A percentile compares a stretch with the other conserved stretches of the same genome.
Conservation (phyloP, 1,140 invertebrate species). For the Ridgeia piscesae region DNA sequence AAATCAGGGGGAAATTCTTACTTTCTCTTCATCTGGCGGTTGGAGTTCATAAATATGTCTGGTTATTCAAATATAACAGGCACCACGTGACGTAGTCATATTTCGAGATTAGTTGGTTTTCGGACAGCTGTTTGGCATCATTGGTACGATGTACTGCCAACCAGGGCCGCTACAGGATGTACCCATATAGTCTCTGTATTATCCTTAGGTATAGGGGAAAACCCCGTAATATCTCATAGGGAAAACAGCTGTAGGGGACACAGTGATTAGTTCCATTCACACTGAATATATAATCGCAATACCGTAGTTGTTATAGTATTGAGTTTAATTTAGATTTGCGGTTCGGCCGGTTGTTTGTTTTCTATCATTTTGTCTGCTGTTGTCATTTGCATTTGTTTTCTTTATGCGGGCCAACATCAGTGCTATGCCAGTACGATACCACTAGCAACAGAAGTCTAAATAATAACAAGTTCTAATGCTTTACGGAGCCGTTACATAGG, state of each 20-base stretch:
- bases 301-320: not conserved
- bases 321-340: not conserved
- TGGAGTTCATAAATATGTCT: not conserved
- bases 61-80: not conserved
- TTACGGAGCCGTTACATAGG: not conserved
- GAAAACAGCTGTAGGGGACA: not conserved
- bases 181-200: not conserved
- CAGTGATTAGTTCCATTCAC: not conserved
- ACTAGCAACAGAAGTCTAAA: not conserved
- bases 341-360: not conserved
- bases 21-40: not conserved
- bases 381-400: not conserved
- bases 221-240: not conserved
- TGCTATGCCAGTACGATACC: not conserved
- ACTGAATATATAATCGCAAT: not conserved
- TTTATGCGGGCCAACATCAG: not conserved
- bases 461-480: not conserved
- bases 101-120: not conserved
- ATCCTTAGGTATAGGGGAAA: not conserved
- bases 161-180: not conserved
- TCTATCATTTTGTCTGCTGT: not conserved
- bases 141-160: not conserved
- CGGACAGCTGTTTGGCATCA: not conserved
- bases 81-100: not conserved
- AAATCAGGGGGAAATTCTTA: not conserved